A percentile compares a stretch with the other conserved stretches of the same genome.
These are phyloP conservation scores for Acanthosepion esculentum DNA, from an alignment of 2,888 invertebrate species.

Conservation along the genomic window DNA sequence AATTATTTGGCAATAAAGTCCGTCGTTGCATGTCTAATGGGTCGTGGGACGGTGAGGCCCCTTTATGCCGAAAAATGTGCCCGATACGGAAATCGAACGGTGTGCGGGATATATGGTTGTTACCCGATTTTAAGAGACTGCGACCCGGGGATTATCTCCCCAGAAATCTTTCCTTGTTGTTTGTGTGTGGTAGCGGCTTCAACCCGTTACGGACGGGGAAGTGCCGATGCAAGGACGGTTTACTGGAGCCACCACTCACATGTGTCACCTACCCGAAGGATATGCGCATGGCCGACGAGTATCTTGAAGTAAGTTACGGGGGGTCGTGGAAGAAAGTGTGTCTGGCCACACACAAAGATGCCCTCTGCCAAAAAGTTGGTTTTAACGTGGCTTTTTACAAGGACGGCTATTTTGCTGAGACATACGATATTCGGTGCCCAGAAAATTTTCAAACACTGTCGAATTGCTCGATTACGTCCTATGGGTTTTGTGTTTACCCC, in stretches of 20 bases:
- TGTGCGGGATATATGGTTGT: neutral
- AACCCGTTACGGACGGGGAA: neutral
- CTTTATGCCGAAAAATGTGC: neutral
- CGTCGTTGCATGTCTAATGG: neutral
- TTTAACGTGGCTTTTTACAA: neutral
- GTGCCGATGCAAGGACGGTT: conserved; percentile 12
- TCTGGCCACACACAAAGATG: neutral
- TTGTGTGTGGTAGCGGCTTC: neutral
- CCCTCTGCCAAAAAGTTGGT: neutral
- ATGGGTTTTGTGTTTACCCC: neutral
- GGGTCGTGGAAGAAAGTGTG: conserved; percentile 14
- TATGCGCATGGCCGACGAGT: neutral
- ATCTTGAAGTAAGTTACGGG: neutral
- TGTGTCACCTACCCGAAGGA: conserved; percentile 10
- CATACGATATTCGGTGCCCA: neutral
- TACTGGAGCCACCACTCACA: neutral
- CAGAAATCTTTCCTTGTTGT: neutral
- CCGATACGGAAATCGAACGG: neutral
- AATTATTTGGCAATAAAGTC: neutral
- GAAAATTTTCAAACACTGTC: neutral
- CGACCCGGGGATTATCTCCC: conserved; percentile 33
- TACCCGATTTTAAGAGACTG: neutral
- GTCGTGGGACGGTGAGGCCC: neutral
- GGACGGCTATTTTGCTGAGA: neutral
- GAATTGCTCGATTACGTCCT: neutral